Conservation (phyloP, 2,113 vertebrate genomes). For the Prolemur simus region DNA sequence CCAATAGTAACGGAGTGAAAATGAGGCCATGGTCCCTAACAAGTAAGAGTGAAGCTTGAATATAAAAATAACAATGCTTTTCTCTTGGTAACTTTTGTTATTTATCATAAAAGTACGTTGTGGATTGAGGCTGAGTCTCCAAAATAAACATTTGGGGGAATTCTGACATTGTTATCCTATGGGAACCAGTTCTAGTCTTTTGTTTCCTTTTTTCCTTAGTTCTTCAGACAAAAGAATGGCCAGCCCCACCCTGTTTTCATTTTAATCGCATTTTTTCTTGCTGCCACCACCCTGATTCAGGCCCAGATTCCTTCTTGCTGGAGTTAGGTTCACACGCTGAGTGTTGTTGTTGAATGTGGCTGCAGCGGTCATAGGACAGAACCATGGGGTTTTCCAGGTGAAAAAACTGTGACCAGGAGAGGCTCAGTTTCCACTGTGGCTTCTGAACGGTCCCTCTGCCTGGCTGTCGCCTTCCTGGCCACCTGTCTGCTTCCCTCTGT, state of each 20-base stretch:
- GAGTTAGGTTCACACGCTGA: accelerated
- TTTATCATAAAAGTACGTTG: conserved; percentile 36
- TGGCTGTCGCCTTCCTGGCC: background rate
- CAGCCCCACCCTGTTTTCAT: conserved; percentile 54
- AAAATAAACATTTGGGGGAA: conserved; percentile 35
- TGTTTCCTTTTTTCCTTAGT: conserved; percentile 30
- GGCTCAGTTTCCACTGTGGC: background rate
- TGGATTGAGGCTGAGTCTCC: background rate
- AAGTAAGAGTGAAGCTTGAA: background rate
- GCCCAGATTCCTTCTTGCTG: background rate
- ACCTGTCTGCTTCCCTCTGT: background rate
- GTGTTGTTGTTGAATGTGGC: accelerated
- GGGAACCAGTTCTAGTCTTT: conserved; percentile 41
- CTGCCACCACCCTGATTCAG: background rate
- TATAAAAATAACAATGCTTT: background rate
- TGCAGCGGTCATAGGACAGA: background rate
- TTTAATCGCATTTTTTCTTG: conserved; percentile 60
- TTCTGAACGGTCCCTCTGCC: background rate
- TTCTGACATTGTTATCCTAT: background rate
- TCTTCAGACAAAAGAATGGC: conserved; percentile 59
- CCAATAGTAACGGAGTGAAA: background rate
- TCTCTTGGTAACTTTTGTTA: conserved; percentile 19
- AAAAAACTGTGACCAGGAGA: background rate
- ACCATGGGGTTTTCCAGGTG: background rate
- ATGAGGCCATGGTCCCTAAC: background rate